A percentile compares a stretch with the other conserved stretches of the same genome.
These are phyloP conservation scores for Linepithema humile DNA, from an alignment of 1,140 invertebrate genomes.

Conservation along the genomic window DNA sequence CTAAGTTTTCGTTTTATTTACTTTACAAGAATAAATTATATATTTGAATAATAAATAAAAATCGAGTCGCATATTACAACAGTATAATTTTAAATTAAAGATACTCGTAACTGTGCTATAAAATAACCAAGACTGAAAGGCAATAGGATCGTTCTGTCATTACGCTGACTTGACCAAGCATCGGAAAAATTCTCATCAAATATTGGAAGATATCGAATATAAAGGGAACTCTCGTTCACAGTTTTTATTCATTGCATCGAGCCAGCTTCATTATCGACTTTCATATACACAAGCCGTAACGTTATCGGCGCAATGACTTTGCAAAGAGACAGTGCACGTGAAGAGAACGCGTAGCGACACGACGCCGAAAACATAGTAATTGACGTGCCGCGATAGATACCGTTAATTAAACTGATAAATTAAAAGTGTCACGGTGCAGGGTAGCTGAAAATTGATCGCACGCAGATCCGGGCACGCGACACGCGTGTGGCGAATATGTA, in stretches of 20 bases:
- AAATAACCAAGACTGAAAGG: background rate
- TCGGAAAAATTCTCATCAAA: background rate
- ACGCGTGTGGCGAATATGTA: background rate
- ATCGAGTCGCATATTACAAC: background rate
- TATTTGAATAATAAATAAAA: background rate
- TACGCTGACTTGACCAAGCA: background rate
- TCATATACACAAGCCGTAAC: background rate
- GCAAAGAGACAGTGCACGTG: background rate
- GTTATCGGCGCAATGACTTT: background rate
- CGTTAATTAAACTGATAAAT: constrained; percentile 64
- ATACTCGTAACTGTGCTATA: background rate
- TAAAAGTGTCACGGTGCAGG: constrained; percentile 54
- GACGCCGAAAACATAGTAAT: constrained; percentile 32
- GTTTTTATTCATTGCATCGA: background rate
- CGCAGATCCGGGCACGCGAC: background rate
- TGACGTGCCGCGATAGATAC: constrained; percentile 26
- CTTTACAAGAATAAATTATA: too few species aligned
- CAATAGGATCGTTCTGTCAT: background rate
- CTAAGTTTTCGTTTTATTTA: too few species aligned
- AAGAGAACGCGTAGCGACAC: background rate
- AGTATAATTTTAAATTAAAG: background rate
- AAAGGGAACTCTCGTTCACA: background rate
- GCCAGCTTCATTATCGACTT: background rate
- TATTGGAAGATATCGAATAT: background rate
- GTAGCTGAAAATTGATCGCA: constrained; percentile 53